These are phyloP conservation scores for Onychorhynchus coronatus DNA, from an alignment of 2,113 vertebrate genomes.

Conservation along the genomic window DNA sequence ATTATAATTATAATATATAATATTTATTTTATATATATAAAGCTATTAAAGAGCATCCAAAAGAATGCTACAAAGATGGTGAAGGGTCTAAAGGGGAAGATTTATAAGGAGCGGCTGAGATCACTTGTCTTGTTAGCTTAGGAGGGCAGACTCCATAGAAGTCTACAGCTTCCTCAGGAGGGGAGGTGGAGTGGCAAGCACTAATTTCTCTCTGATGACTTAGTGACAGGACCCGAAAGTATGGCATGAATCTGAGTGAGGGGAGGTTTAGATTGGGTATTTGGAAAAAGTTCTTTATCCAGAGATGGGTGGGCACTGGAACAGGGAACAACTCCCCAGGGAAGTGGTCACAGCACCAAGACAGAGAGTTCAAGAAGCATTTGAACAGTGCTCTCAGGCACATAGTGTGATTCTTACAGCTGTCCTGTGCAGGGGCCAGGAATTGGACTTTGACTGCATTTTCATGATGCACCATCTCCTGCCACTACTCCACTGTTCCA, in stretches of 20 bases:
- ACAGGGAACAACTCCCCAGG: not conserved
- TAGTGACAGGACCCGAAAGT: not conserved
- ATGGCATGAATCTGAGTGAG: not conserved
- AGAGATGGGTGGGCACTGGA: not conserved
- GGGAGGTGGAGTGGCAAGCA: not conserved
- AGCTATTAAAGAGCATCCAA: not conserved
- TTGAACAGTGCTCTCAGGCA: not conserved
- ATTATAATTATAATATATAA: too few relatives aligned
- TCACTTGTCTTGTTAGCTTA: not conserved
- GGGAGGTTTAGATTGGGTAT: not conserved
- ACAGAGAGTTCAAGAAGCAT: not conserved
- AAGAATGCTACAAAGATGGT: not conserved
- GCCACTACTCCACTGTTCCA: not conserved
- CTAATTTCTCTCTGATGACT: not conserved
- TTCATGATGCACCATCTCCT: not conserved
- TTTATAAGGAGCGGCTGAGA: rapidly evolving
- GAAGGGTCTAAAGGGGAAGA: not conserved
- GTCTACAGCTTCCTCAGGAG: not conserved
- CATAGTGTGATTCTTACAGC: not conserved
- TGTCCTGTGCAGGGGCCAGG: not conserved
- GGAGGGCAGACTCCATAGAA: not conserved
- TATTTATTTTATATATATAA: too few relatives aligned
- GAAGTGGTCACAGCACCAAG: not conserved
- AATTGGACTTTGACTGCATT: not conserved
- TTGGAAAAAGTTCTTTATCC: not conserved